phyloP scores from a whole-genome alignment of 2,797 vertebrate species.

The Rhynchonycteris naso region DNA sequence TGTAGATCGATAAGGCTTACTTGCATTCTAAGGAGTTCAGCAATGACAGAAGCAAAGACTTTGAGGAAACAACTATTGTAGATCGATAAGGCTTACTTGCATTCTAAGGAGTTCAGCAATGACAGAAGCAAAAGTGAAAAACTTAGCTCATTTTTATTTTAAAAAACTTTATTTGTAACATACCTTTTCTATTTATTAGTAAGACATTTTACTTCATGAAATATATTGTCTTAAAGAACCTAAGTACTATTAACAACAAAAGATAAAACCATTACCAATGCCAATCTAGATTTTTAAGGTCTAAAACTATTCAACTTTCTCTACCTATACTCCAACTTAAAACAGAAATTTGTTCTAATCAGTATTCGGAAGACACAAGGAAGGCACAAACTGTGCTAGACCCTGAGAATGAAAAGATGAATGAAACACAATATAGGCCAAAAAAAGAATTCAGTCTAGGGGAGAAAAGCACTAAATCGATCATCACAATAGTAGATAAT shows the following conservation, averaged over 20 bases:
- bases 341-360: neutral
- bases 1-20: neutral
- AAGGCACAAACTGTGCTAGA: neutral
- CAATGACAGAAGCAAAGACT: neutral
- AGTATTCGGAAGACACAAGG: neutral
- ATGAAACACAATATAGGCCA: neutral
- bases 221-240: constrained; percentile 38
- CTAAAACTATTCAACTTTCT: constrained; percentile 27
- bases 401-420: constrained; percentile 1
- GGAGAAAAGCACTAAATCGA: neutral
- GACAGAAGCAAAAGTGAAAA: constrained; percentile 1
- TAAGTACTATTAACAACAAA: constrained; percentile 36
- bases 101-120: neutral
- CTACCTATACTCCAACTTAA: constrained; percentile 24
- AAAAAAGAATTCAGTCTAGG: neutral
- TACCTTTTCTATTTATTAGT: neutral
- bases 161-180: neutral
- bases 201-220: constrained; percentile 28
- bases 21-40: neutral
- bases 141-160: neutral
- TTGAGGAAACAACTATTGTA: neutral
- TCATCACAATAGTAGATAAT: neutral
- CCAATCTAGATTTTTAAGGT: neutral
- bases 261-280: neutral
- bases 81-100: neutral